Evolutionary conservation across 2,888 invertebrate genomes (phyloP).

Genomic region (Heliconius aoede): DNA sequence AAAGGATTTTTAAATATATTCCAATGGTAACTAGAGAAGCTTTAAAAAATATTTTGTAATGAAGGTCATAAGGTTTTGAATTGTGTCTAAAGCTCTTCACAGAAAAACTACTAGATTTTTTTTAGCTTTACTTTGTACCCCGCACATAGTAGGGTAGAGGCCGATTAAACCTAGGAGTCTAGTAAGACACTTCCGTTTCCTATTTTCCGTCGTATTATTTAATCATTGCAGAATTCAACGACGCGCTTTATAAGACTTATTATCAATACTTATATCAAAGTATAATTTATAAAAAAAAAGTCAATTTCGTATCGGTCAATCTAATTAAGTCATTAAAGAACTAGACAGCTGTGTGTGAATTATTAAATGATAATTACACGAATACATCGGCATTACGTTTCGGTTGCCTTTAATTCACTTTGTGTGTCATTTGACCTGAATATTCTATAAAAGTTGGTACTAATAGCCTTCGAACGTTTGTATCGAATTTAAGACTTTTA

Average conservation of each 20-base stretch:
- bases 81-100: no score
- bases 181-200: no score
- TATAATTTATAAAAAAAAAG: background rate
- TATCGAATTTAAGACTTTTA: background rate
- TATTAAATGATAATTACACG: slow-evolving; percentile 25
- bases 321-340: slow-evolving; percentile 18
- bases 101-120: no score
- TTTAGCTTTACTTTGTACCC: no score
- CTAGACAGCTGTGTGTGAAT: slow-evolving; percentile 32
- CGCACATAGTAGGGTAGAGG: no score
- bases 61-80: no score
- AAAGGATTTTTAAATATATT: no score
- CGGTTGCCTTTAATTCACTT: slow-evolving; percentile 9
- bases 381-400: slow-evolving; percentile 14
- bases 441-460: slow-evolving; percentile 8
- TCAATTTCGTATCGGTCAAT: background rate
- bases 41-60: no score
- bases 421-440: slow-evolving; percentile 17
- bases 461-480: background rate
- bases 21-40: no score
- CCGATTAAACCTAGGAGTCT: no score
- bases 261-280: background rate
- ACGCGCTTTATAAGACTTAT: no score
- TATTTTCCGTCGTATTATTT: no score
- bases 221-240: background rate